Conservation (phyloP, 2,797 vertebrate genomes). For the Fistularia tabacaria region DNA sequence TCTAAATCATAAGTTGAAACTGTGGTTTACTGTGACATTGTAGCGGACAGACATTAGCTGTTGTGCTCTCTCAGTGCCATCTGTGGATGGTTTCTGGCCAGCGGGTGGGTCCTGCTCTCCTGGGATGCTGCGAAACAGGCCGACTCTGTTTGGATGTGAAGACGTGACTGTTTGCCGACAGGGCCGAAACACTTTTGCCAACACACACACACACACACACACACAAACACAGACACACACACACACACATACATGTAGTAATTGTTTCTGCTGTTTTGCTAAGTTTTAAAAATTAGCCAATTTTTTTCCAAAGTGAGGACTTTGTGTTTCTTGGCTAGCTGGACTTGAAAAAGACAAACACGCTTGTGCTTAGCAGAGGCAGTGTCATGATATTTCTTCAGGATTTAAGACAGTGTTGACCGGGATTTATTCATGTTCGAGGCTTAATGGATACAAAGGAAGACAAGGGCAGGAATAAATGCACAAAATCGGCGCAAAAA, state of each 20-base stretch:
- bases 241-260: background rate
- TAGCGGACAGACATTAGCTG: constrained; percentile 1
- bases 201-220: background rate
- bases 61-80: constrained; percentile 51
- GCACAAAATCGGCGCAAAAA: constrained; percentile 5
- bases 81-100: constrained; percentile 57
- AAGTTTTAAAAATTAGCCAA: no score
- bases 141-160: constrained; percentile 36
- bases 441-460: no score
- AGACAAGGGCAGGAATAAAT: background rate
- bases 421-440: no score
- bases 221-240: no score
- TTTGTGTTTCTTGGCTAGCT: no score
- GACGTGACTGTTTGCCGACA: constrained; percentile 2
- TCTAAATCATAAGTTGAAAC: no score
- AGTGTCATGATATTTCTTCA: no score
- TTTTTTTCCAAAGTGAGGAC: no score
- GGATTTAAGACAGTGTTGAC: no score
- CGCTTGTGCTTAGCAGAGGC: no score
- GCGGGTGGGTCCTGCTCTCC: constrained; percentile 36
- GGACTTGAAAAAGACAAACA: no score
- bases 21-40: background rate
- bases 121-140: constrained; percentile 42
- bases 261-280: background rate
- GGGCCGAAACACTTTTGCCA: background rate